A percentile compares a stretch with the other conserved stretches of the same genome.
Conservation (phyloP, 2,113 vertebrate species). For the Pteruthius melanotis region DNA sequence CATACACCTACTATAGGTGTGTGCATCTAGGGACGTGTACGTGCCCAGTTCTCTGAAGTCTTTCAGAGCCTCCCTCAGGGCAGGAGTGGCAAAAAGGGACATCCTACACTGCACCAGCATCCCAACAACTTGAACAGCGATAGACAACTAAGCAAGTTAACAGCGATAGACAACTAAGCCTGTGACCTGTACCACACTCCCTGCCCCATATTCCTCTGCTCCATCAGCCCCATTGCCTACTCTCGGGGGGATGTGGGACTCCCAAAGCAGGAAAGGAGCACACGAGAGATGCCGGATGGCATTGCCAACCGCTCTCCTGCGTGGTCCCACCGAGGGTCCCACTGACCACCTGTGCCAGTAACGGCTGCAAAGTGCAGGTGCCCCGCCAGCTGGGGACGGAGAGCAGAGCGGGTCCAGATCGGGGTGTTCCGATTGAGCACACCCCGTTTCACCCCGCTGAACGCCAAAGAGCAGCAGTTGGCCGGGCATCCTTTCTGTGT, state of each 20-base stretch:
- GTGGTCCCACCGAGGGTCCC: fast-evolving
- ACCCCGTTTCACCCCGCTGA: background rate
- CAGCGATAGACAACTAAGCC: background rate
- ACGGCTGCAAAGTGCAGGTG: background rate
- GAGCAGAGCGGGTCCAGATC: background rate
- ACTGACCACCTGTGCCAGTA: background rate
- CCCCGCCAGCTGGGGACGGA: background rate
- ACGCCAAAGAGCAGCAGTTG: background rate
- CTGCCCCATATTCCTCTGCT: background rate
- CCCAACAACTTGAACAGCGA: background rate
- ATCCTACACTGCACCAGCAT: fast-evolving
- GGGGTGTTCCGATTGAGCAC: background rate
- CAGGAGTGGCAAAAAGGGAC: background rate
- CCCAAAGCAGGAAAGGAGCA: background rate
- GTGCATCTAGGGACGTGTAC: fast-evolving
- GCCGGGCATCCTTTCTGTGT: background rate
- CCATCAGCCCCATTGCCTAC: background rate
- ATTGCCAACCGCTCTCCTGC: fast-evolving
- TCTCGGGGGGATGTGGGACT: fast-evolving
- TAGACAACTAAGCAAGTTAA: background rate
- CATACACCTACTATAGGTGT: fast-evolving
- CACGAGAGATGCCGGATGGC: fast-evolving
- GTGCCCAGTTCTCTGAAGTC: background rate
- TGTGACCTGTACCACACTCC: no score
- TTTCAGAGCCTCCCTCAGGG: background rate